These are phyloP conservation scores for Pyxicephalus adspersus DNA, from an alignment of 2,113 vertebrate species.

Conservation along the genomic window DNA sequence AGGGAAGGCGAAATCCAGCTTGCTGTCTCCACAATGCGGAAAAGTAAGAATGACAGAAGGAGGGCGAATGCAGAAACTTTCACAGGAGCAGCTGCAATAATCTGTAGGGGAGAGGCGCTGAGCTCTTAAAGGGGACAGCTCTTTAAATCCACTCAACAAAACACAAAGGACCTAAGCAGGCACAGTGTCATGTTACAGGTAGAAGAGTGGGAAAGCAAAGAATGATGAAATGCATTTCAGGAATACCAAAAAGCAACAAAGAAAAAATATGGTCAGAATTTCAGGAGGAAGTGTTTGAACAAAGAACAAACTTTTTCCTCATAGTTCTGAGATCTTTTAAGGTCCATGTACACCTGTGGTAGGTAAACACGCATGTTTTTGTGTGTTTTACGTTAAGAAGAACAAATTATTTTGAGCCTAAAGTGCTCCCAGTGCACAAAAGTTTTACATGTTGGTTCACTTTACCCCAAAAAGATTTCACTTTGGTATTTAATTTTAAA, in stretches of 20 bases:
- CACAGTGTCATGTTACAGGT: not conserved
- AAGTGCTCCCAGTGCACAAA: too few species aligned
- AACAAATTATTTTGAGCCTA: too few species aligned
- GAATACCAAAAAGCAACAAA: not conserved
- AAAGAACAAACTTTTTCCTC: too few species aligned
- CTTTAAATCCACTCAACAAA: not conserved
- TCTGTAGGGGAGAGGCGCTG: conserved; percentile 15
- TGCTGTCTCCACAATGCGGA: conserved; percentile 1
- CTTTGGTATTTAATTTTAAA: too few species aligned
- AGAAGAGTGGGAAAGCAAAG: not conserved
- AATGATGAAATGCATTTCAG: not conserved
- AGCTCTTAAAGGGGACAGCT: conserved; percentile 43
- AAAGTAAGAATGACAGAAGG: conserved; percentile 4
- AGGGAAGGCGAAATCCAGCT: not conserved
- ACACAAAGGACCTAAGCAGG: not conserved
- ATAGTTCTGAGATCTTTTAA: too few species aligned
- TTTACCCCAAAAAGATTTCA: too few species aligned
- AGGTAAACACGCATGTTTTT: too few species aligned
- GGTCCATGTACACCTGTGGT: too few species aligned
- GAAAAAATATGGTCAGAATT: too few species aligned
- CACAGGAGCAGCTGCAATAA: conserved; percentile 31
- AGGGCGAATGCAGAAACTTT: conserved; percentile 33
- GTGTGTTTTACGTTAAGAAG: too few species aligned
- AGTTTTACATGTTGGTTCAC: too few species aligned
- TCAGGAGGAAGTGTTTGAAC: too few species aligned